These are phyloP conservation scores for Acrocephalus scirpaceus DNA, from an alignment of 2,797 vertebrate genomes.

Conservation along the genomic window DNA sequence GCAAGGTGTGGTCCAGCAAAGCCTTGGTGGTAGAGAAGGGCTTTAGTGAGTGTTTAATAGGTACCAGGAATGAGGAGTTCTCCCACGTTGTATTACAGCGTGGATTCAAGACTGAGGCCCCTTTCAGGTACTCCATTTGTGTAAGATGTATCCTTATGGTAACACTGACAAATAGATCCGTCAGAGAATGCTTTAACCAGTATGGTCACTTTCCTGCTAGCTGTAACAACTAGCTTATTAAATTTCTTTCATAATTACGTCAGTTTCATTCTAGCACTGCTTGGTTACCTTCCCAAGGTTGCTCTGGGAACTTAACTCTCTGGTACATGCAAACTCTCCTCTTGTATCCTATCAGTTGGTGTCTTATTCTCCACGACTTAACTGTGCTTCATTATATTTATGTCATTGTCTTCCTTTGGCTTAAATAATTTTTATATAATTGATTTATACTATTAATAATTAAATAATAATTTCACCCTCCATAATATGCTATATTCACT, in stretches of 20 bases:
- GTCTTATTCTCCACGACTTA: background rate
- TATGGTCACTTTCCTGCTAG: background rate
- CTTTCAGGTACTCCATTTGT: background rate
- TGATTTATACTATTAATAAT: too few species aligned
- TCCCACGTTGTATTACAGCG: background rate
- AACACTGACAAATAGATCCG: background rate
- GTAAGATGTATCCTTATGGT: background rate
- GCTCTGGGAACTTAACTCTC: background rate
- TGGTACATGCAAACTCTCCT: background rate
- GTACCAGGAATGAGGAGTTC: accelerated
- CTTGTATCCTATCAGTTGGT: background rate
- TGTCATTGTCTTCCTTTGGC: background rate
- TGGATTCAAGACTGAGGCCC: background rate
- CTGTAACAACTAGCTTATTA: background rate
- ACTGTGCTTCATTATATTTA: background rate
- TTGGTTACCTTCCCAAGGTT: background rate
- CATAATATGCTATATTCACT: background rate
- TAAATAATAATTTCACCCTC: background rate
- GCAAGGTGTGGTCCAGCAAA: background rate
- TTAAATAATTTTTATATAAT: background rate
- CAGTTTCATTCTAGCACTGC: background rate
- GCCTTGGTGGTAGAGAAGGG: background rate
- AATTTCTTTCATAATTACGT: background rate
- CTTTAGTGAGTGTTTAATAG: background rate
- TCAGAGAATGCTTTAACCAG: background rate